Base-by-base conservation (phyloP, 2,888 invertebrate species). In the Folsomia manolachei region DNA sequence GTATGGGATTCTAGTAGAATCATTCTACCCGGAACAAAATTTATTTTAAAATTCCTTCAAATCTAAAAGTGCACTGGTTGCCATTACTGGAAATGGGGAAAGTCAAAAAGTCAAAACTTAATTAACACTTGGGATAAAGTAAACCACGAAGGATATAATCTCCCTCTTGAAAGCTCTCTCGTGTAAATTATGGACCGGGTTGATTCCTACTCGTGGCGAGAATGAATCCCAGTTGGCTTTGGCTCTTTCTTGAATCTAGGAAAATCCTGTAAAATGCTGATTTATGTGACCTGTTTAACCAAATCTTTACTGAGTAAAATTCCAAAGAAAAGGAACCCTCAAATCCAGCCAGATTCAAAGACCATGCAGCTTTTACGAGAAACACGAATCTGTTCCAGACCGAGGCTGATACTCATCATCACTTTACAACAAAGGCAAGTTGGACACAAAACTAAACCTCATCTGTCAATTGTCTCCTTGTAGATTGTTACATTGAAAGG, bases 211-310 rank as follows among this genome's bases (percentile, higher is more conserved):
- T 62, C n/a, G 19, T 62, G 62, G 62, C 14, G 62, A 62, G 26
- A 23, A 64, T 24, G 26, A 25, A 27, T 27, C 27, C 27, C 26
- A 64, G 24, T 64, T 64, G 64, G 27, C 27, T 64, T 27, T 24
- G n/a, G 26, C 27, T 27, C 7, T 2, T 19, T 27, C 64, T 64
- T 27, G 21, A 56, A 56, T 19, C 18, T 56, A 7, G 18, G 18
- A 19, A 51, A 56, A 56, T 19, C 21, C 56, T 19, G 19, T 56
- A 56, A 56, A 56, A 19, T 63, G 23, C 65, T 56, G 71, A 71
- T 71, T 71, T 71, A 71, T 71, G 71, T 63, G 71, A 62, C 51
- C 71, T 52, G 67, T 71, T 67, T 67, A 71, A 62, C 71, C 65
- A 66, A 66, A 66, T 39, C 66, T 61, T 71, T 71, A 27, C 70